These are phyloP conservation scores for Helicoverpa armigera DNA, from an alignment of 1,140 invertebrate species.

Conservation along the genomic window DNA sequence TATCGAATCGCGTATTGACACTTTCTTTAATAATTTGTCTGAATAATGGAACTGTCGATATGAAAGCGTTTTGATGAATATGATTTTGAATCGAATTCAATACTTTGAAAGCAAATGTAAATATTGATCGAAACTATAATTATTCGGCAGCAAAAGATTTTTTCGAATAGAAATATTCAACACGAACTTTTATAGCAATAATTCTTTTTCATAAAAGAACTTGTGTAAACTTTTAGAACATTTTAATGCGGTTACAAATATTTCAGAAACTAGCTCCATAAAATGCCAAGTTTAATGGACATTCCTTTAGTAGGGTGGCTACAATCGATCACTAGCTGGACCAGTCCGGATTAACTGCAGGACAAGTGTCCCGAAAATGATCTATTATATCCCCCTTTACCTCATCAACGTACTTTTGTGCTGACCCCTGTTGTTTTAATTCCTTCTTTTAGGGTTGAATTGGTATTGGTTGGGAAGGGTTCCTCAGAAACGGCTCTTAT, in stretches of 20 bases:
- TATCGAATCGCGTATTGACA: conserved; percentile 32
- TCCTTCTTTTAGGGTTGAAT: conserved; percentile 80
- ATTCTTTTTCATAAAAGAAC: not conserved
- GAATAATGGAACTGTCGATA: conserved; percentile 12
- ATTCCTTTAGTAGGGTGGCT: conserved; percentile 61
- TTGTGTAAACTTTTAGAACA: not conserved
- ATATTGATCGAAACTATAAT: not conserved
- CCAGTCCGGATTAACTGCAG: conserved; percentile 69
- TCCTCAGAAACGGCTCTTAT: not conserved
- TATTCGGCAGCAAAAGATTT: not conserved
- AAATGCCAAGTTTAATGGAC: conserved; percentile 61
- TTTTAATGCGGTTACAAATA: not conserved
- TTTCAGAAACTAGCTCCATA: conserved; percentile 24
- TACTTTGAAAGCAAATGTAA: not conserved
- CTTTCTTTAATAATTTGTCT: conserved; percentile 32
- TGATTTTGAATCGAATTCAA: conserved; percentile 17
- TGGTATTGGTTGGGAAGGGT: conserved; percentile 46
- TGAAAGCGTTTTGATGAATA: not conserved
- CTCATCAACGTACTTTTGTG: conserved; percentile 80
- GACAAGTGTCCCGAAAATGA: conserved; percentile 83
- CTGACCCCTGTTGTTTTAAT: conserved; percentile 82
- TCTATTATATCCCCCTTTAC: conserved; percentile 83
- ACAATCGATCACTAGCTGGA: conserved; percentile 61
- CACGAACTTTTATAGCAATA: not conserved
- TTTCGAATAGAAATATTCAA: not conserved